phyloP scores from a whole-genome alignment of 1,140 invertebrate species.

The Littorina saxatilis region DNA sequence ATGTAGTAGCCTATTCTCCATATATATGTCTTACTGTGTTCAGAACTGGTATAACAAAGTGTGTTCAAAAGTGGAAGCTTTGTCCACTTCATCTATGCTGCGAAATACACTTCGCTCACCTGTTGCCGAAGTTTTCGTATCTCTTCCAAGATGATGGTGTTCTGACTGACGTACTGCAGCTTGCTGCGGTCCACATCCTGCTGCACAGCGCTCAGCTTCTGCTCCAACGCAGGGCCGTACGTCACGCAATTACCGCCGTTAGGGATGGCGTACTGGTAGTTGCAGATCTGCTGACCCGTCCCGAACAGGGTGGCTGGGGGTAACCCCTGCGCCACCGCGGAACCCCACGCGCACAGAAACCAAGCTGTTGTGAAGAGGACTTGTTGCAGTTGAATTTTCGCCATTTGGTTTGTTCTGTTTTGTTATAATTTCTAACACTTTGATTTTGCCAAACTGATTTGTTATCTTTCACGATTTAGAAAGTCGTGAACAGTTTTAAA shows the following conservation, averaged over 20 bases:
- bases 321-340: neutral
- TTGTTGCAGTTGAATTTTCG: neutral
- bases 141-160: constrained; percentile 10
- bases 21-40: no score
- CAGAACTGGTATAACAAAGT: no score
- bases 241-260: constrained; percentile 11
- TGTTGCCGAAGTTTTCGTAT: neutral
- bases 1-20: no score
- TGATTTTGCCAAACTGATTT: neutral
- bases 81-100: no score
- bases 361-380: no score
- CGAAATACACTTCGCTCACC: no score
- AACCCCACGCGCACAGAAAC: neutral
- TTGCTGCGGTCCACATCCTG: constrained; percentile 12
- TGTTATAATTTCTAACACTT: neutral
- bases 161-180: constrained; percentile 5
- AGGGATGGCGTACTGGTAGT: constrained; percentile 25
- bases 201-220: neutral
- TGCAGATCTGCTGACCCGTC: constrained; percentile 19
- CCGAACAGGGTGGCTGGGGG: constrained; percentile 13
- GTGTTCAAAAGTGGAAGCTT: no score
- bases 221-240: neutral
- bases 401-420: neutral
- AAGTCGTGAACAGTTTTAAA: no score
- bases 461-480: no score